Percentiles rank a stretch among this genome's conserved stretches.
Conservation (phyloP, 2,888 invertebrate genomes). For the Drosophila paracracens region DNA sequence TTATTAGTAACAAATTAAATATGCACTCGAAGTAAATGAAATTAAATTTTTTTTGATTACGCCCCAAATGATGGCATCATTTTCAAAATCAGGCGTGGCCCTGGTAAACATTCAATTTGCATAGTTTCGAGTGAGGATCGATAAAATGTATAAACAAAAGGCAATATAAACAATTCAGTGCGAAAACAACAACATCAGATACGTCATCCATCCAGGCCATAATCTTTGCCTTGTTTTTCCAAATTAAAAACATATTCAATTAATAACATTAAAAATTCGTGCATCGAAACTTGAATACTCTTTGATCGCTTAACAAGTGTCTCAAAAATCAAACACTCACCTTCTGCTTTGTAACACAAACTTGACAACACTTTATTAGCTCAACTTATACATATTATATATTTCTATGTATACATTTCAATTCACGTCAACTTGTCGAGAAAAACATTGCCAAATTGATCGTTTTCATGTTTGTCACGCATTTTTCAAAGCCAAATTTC, state of each 20-base stretch:
- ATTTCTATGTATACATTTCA: conserved; percentile 29
- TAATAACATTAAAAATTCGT: not conserved
- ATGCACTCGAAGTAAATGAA: not conserved
- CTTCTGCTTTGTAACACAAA: not conserved
- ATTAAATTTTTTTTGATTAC: not conserved
- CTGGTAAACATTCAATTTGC: conserved; percentile 25
- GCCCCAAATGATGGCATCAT: not conserved
- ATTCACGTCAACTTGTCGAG: conserved; percentile 33
- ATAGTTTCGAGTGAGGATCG: conserved; percentile 46
- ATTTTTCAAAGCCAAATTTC: conserved; percentile 38
- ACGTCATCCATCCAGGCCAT: conserved; percentile 12
- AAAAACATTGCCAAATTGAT: conserved; percentile 48
- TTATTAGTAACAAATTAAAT: conserved; percentile 6
- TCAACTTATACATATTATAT: conserved; percentile 16
- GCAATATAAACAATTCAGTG: not conserved
- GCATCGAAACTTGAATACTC: not conserved
- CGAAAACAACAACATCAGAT: conserved; percentile 9
- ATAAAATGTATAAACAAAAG: not conserved
- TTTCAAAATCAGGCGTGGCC: conserved; percentile 45
- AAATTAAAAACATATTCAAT: conserved; percentile 7
- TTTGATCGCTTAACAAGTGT: not conserved
- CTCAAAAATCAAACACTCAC: not conserved
- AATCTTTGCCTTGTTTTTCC: conserved; percentile 31
- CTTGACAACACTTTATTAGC: conserved; percentile 19
- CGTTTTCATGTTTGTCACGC: conserved; percentile 59